Evolutionary conservation across 35 echinoderm and acorn worm species (phyloP), one percentile per base, ranked within the genome.

Genomic region (Diadema setosum): DNA sequence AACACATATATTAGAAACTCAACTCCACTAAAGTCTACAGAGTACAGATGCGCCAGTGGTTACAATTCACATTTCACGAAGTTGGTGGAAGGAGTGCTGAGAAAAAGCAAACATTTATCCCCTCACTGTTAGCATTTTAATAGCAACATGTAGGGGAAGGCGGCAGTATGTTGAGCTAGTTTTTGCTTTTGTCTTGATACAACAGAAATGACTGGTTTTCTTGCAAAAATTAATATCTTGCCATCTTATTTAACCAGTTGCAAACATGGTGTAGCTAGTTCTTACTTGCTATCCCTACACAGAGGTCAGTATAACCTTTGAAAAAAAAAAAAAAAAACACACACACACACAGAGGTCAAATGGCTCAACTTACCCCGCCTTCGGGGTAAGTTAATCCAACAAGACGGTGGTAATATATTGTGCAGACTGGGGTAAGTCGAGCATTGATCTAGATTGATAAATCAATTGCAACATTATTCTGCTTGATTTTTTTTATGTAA

Each of bases 91-190:
- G n/a, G n/a, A n/a, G n/a, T n/a, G n/a, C n/a, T n/a, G n/a, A n/a
- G n/a, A n/a, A n/a, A n/a, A n/a, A n/a, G n/a, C n/a, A n/a, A n/a
- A n/a, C n/a, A n/a, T n/a, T n/a, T n/a, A n/a, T n/a, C n/a, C n/a
- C n/a, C n/a, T n/a, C n/a, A n/a, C n/a, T n/a, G n/a, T n/a, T n/a
- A n/a, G n/a, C n/a, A n/a, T n/a, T n/a, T n/a, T n/a, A n/a, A n/a
- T n/a, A n/a, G n/a, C n/a, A n/a, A n/a, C n/a, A 60, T 7, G 58
- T 63, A 63, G 11, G 58, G 58, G 58, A 61, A 61, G 58, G 58
- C 58, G 58, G 58, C n/a, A 82, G 94, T 97, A 93, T 56, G 94
- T 75, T 45, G 39, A n/a, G 37, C 7, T 45, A 70, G 40, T 45
- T 59, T 20, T 75, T 42, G 1, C 4, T 70, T 5, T 42, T 46